Percentiles rank a stretch among this genome's conserved stretches.
phyloP scores from a whole-genome alignment of 2,888 invertebrate species.

The Cremastobaeus sp. region DNA sequence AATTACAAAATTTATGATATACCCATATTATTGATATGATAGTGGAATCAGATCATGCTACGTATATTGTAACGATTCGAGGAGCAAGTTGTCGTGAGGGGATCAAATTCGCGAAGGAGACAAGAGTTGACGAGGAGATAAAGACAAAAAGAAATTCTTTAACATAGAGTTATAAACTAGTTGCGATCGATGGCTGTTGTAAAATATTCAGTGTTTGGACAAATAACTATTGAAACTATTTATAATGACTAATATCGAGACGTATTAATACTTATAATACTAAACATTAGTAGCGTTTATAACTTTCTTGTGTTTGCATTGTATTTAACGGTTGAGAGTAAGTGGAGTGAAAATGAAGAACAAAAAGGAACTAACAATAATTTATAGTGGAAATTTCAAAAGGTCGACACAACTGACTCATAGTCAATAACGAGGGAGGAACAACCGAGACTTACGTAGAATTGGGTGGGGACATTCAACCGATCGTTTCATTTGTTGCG shows the following conservation, averaged over 20 bases:
- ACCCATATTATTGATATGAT: conserved; percentile 76
- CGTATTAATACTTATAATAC: conserved; percentile 70
- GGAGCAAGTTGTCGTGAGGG: conserved; percentile 6
- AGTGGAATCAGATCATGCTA: conserved; percentile 72
- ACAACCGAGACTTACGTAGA: conserved; percentile 25
- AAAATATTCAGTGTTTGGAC: conserved; percentile 77
- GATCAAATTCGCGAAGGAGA: conserved; percentile 29
- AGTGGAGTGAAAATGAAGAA: conserved; percentile 50
- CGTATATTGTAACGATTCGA: conserved; percentile 58
- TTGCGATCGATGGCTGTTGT: conserved; percentile 76
- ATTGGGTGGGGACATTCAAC: too few relatives aligned
- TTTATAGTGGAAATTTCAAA: conserved; percentile 16
- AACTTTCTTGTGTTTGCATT: conserved; percentile 70
- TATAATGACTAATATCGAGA: conserved; percentile 71
- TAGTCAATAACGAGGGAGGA: conserved; percentile 14
- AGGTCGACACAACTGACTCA: conserved; percentile 10
- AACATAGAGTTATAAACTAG: conserved; percentile 72
- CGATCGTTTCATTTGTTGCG: conserved; percentile 64
- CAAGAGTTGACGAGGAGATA: conserved; percentile 20
- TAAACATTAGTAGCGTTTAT: conserved; percentile 72
- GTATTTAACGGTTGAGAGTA: conserved; percentile 62
- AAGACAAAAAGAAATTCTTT: conserved; percentile 63
- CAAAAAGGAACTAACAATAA: conserved; percentile 23
- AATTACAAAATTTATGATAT: conserved; percentile 77
- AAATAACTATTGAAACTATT: conserved; percentile 75